Evolutionary conservation across 2,113 vertebrate genomes (phyloP).

Genomic region (Zosterops borbonicus): DNA sequence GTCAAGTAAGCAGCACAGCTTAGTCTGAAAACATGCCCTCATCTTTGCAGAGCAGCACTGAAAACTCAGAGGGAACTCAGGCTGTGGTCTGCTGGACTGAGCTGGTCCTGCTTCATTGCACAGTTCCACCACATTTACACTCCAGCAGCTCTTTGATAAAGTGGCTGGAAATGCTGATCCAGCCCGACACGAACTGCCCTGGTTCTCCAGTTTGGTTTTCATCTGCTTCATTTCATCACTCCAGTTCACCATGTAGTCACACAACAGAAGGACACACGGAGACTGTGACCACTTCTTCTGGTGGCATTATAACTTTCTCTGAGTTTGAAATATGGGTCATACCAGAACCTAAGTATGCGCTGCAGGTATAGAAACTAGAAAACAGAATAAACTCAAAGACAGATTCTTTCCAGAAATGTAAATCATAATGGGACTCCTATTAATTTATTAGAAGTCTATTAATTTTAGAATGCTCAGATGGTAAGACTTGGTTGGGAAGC

Average conservation of each 20-base stretch:
- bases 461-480: neutral
- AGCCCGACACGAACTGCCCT: fast-evolving
- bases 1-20: neutral
- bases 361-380: neutral
- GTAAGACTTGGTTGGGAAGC: neutral
- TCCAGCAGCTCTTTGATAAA: neutral
- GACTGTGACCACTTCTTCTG: neutral
- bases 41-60: neutral
- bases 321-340: neutral
- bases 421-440: neutral
- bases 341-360: neutral
- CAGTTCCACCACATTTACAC: neutral
- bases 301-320: neutral
- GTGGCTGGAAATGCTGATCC: neutral
- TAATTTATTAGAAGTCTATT: neutral
- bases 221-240: neutral
- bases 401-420: neutral
- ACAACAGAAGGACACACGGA: neutral
- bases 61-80: neutral
- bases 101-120: neutral
- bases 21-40: neutral
- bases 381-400: neutral
- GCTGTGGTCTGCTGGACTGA: neutral
- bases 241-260: neutral
- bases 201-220: neutral